Conservation (phyloP, 2,888 invertebrate genomes). For the Eremobia ochroleuca region DNA sequence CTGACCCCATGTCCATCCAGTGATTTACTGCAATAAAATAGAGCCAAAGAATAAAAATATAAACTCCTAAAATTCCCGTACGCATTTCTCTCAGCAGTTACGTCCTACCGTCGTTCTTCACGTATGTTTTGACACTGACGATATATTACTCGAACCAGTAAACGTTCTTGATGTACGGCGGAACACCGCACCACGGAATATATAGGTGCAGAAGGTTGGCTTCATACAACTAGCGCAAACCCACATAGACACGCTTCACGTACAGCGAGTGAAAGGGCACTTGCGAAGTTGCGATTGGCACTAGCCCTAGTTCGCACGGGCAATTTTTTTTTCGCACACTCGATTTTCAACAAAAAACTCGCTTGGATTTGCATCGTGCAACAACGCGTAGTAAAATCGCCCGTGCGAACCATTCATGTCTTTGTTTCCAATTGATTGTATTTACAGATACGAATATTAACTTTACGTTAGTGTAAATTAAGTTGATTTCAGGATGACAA, state of each 20-base stretch:
- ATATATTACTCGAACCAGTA: conserved; percentile 63
- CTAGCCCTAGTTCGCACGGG: neutral
- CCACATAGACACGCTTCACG: neutral
- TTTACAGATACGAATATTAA: neutral
- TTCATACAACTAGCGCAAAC: neutral
- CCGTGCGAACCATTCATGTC: neutral
- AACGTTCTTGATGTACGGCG: conserved; percentile 63
- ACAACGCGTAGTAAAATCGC: neutral
- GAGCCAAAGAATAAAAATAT: conserved; percentile 34
- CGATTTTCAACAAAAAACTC: neutral
- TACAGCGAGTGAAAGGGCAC: neutral
- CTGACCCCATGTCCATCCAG: conserved; percentile 15
- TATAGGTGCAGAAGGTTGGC: neutral
- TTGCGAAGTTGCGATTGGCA: neutral
- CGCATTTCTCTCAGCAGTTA: conserved; percentile 51
- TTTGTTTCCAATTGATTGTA: neutral
- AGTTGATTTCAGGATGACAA: neutral
- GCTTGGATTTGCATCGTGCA: neutral
- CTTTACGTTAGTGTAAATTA: neutral
- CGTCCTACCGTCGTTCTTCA: conserved; percentile 51
- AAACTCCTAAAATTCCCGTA: conserved; percentile 32
- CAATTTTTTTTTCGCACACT: neutral
- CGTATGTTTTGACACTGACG: conserved; percentile 67
- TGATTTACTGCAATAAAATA: conserved; percentile 53
- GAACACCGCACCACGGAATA: neutral